These are phyloP conservation scores for Platysteira castanea DNA, from an alignment of 2,113 vertebrate genomes.

Conservation along the genomic window DNA sequence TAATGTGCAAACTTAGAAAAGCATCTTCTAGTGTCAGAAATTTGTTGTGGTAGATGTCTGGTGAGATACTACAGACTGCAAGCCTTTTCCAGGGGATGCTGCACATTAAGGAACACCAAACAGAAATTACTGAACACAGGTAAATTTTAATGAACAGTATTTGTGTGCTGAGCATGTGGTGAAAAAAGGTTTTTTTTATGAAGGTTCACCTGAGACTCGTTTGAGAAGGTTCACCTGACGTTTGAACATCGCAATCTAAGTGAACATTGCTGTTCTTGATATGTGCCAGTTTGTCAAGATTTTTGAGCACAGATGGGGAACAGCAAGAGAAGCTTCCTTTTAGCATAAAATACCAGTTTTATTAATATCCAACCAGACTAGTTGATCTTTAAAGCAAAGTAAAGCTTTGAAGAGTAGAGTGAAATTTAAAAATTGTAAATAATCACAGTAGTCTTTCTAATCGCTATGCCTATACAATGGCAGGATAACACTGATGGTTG, in stretches of 20 bases:
- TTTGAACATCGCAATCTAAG: not conserved
- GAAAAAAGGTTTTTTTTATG: slow-evolving; percentile 26
- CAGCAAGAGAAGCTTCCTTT: not conserved
- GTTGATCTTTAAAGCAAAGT: not conserved
- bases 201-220: slow-evolving; percentile 41
- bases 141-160: slow-evolving; percentile 58
- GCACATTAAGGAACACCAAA: slow-evolving; percentile 31
- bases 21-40: not conserved
- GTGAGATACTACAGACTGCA: not conserved
- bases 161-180: slow-evolving; percentile 35
- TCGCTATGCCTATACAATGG: not conserved
- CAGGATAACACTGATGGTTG: not conserved
- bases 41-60: not conserved
- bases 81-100: not conserved
- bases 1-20: not conserved
- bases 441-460: not conserved
- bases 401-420: not conserved
- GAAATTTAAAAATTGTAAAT: not conserved
- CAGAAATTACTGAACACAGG: slow-evolving; percentile 11
- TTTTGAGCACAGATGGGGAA: not conserved
- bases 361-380: not conserved
- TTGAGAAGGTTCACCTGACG: slow-evolving; percentile 46
- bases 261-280: not conserved
- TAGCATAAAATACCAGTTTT: not conserved
- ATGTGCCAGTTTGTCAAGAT: not conserved